These are phyloP conservation scores for Drosophila setifemur DNA, from an alignment of 1,140 invertebrate genomes.

Conservation along the genomic window DNA sequence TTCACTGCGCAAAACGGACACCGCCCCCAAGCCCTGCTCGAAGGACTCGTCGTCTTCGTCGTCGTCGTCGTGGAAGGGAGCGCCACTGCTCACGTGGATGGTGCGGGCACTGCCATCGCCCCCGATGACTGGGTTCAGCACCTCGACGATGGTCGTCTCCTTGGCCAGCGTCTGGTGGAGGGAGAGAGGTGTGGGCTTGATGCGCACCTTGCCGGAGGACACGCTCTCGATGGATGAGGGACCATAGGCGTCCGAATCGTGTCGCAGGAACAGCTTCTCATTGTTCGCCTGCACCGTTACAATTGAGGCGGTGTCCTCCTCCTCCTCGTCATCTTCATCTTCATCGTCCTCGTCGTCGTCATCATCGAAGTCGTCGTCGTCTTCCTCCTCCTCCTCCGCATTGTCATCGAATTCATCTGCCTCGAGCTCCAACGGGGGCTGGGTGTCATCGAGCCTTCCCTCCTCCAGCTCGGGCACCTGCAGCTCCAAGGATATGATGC, in stretches of 20 bases:
- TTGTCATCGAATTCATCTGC: slow-evolving; percentile 42
- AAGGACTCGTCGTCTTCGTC: slow-evolving; percentile 25
- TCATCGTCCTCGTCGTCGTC: slow-evolving; percentile 43
- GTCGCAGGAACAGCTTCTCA: slow-evolving; percentile 76
- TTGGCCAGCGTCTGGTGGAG: slow-evolving; percentile 77
- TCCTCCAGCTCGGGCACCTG: slow-evolving; percentile 77
- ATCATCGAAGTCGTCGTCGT: slow-evolving; percentile 36
- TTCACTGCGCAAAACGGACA: slow-evolving; percentile 67
- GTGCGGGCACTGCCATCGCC: slow-evolving; percentile 74
- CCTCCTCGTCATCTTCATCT: slow-evolving; percentile 65
- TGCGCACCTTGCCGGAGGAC: slow-evolving; percentile 68
- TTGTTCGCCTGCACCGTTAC: slow-evolving; percentile 76
- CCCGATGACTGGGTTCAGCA: slow-evolving; percentile 77
- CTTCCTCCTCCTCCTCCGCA: slow-evolving; percentile 12
- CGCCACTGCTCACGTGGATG: slow-evolving; percentile 67
- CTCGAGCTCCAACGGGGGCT: slow-evolving; percentile 54
- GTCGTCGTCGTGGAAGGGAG: slow-evolving; percentile 55
- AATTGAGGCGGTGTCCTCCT: slow-evolving; percentile 80
- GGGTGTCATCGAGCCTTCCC: slow-evolving; percentile 57
- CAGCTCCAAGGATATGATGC: slow-evolving; percentile 93
- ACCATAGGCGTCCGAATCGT: slow-evolving; percentile 65
- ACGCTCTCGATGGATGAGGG: slow-evolving; percentile 77
- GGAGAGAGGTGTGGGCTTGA: slow-evolving; percentile 65
- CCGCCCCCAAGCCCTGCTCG: slow-evolving; percentile 41
- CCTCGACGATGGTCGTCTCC: slow-evolving; percentile 81